phyloP scores from a whole-genome alignment of 2,888 invertebrate species.

The Mesorhabditis belari region DNA sequence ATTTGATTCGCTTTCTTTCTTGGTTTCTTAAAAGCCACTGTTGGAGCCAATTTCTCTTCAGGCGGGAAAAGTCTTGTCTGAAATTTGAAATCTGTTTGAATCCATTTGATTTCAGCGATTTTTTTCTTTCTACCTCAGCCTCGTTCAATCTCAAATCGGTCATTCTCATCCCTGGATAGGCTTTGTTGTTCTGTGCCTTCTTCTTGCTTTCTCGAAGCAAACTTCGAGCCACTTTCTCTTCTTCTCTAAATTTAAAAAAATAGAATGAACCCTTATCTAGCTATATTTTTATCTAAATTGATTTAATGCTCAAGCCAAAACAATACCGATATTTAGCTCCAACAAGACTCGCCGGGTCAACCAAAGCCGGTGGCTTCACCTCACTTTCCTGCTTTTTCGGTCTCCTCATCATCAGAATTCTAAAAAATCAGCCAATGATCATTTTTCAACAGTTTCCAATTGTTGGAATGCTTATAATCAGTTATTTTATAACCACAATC shows the following conservation, averaged over 20 bases:
- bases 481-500: too few relatives aligned
- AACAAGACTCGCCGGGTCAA: constrained; percentile 21
- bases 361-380: constrained; percentile 8
- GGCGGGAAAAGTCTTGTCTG: background rate
- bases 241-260: background rate
- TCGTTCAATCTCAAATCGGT: background rate
- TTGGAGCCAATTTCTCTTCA: constrained; percentile 20
- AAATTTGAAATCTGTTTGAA: too few relatives aligned
- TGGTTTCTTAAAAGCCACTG: constrained; percentile 29
- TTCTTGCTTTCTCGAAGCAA: background rate
- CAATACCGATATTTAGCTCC: constrained; percentile 22
- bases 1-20: constrained; percentile 23
- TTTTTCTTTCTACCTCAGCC: background rate
- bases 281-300: background rate
- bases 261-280: background rate
- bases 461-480: too few relatives aligned
- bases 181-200: background rate
- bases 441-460: background rate
- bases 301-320: too few relatives aligned
- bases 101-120: too few relatives aligned
- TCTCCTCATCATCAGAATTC: constrained; percentile 43
- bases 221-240: background rate
- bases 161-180: background rate
- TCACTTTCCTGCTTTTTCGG: constrained; percentile 27
- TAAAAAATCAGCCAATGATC: constrained; percentile 7